Conservation (phyloP, 2,797 vertebrate species). For the Petrocephalus schoutedeni region DNA sequence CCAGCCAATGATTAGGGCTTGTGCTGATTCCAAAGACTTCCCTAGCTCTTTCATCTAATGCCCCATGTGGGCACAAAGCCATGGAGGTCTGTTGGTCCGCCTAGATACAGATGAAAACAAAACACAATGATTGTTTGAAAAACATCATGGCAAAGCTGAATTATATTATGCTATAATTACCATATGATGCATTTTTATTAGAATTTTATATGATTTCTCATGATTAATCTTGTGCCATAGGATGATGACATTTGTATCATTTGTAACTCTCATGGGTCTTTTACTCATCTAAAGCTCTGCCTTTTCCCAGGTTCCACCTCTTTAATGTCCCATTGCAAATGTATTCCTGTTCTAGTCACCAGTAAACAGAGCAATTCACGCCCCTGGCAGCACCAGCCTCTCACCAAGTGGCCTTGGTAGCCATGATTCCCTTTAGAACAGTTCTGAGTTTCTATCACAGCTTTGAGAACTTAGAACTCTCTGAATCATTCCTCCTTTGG, state of each 20-base stretch:
- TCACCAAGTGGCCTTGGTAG: background rate
- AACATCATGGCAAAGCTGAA: background rate
- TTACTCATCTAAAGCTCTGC: background rate
- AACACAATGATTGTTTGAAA: background rate
- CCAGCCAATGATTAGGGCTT: background rate
- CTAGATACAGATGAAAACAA: background rate
- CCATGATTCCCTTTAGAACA: background rate
- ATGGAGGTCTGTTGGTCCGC: background rate
- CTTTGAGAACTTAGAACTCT: conserved; percentile 8
- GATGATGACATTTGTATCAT: background rate
- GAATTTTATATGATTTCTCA: background rate
- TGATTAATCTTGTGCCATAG: background rate
- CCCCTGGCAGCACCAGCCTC: background rate
- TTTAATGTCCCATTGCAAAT: background rate
- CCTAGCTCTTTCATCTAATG: background rate
- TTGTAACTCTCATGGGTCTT: background rate
- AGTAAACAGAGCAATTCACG: conserved; percentile 25
- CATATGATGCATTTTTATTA: background rate
- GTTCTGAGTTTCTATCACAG: background rate
- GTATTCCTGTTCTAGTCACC: conserved; percentile 11
- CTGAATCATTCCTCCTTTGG: background rate
- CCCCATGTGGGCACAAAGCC: background rate
- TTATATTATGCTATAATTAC: conserved; percentile 6
- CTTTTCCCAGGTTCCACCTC: background rate
- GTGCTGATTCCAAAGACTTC: background rate